Evolutionary conservation across 2,113 vertebrate genomes (phyloP), one percentile per base, ranked within the genome.

Genomic region (Hippocampus comes): DNA sequence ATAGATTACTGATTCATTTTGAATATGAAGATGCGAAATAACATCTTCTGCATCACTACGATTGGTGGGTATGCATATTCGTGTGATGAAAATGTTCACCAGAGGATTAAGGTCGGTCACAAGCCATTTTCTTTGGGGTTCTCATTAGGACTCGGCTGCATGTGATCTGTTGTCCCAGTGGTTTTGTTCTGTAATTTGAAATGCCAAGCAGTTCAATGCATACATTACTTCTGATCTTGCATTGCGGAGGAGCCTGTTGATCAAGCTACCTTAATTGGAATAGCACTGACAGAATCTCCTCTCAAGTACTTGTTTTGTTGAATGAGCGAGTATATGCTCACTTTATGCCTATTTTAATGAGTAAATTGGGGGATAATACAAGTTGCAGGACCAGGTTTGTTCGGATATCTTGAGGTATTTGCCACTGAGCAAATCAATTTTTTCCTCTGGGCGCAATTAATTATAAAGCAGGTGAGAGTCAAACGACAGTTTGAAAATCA

Each of bases 401-500:
- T 68, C 34, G n/a, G 8, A 2, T 14, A 67, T 70, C 25, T 57
- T 11, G 64, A 60, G 42, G 56, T 66, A 20, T 74, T 51, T 59
- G 63, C 43, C 9, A 49, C 15, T 75, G 68, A 81, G 65, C 56
- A 71, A 73, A 74, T 68, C 12, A 72, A 68, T 23, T 61, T 65
- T 38, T 78, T 60, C 48, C 27, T 77, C 74, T 72, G 34, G 49
- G 73, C 48, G 57, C 34, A 48, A 81, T 80, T 71, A 80, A 77
- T 83, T 79, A 81, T 78, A 77, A 20, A 77, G 59, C 30, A 64
- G 74, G 73, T 67, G 49, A 79, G 63, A 69, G 21, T 67, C 20
- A 59, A 79, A 84, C 77, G 63, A 79, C 59, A 55, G 21, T 76
- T 78, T 77, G 78, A 9, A 60, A 82, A 82, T 85, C 27, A 84